Evolutionary conservation across 2,888 invertebrate species (phyloP).

Genomic region (Yponomeuta sedellus): DNA sequence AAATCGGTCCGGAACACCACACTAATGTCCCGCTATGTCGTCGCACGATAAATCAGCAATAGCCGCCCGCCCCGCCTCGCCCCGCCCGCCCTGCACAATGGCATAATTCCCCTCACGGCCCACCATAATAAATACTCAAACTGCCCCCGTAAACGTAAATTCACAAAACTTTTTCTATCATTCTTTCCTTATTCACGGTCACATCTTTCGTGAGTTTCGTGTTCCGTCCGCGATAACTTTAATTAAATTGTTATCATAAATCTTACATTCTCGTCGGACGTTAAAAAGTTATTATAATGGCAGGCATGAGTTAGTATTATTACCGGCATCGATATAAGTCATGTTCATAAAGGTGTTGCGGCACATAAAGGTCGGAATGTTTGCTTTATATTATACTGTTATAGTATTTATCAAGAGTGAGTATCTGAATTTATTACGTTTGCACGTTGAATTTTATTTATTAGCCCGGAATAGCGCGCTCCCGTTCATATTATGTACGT

Average conservation of each 20-base stretch:
- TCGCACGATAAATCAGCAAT: constrained; percentile 8
- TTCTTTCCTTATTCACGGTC: neutral
- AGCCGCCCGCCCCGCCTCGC: neutral
- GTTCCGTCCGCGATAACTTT: constrained; percentile 17
- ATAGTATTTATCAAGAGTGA: constrained; percentile 1
- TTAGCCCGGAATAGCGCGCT: neutral
- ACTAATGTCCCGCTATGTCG: constrained; percentile 3
- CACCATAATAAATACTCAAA: constrained; percentile 9
- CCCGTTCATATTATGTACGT: neutral
- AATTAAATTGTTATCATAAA: constrained; percentile 24
- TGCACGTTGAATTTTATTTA: neutral
- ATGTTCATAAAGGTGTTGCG: constrained; percentile 25
- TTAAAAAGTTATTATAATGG: constrained; percentile 42
- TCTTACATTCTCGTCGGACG: constrained; percentile 29
- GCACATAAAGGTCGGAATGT: constrained; percentile 3
- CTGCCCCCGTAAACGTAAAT: constrained; percentile 11
- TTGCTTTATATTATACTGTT: neutral
- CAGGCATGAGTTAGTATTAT: constrained; percentile 19
- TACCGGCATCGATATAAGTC: constrained; percentile 18
- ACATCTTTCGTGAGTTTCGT: neutral
- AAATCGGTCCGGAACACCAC: neutral
- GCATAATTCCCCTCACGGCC: constrained; percentile 3
- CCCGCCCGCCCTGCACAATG: neutral
- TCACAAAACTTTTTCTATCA: constrained; percentile 1
- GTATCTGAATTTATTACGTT: neutral